Evolutionary conservation across 2,113 vertebrate species (phyloP).

Genomic region (Puntigrus tetrazona): DNA sequence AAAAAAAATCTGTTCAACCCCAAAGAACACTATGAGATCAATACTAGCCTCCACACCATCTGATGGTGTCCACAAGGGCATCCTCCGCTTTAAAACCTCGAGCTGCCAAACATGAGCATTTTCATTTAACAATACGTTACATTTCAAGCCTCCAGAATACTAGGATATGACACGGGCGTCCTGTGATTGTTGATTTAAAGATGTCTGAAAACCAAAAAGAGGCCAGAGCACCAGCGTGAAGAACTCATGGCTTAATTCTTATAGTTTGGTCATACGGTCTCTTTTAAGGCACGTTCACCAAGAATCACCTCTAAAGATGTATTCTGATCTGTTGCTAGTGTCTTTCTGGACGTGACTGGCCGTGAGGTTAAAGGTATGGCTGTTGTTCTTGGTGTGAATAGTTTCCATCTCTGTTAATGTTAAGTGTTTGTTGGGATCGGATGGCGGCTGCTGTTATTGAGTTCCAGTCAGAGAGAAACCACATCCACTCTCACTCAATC

Average conservation of each 20-base stretch:
- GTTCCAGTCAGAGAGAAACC: too few species aligned
- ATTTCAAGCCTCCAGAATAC: background rate
- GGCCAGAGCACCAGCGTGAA: background rate
- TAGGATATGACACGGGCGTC: background rate
- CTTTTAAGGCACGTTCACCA: background rate
- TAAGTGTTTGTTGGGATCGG: too few species aligned
- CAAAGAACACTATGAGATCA: background rate
- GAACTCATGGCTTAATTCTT: background rate
- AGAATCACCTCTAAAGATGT: background rate
- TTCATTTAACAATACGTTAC: background rate
- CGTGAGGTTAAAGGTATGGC: too few species aligned
- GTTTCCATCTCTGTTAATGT: too few species aligned
- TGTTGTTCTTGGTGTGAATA: background rate
- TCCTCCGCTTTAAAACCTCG: background rate
- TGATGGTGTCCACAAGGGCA: background rate
- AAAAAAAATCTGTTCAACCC: background rate
- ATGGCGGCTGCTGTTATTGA: too few species aligned
- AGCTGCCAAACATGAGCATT: background rate
- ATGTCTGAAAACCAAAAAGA: too few species aligned
- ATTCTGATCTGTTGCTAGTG: background rate
- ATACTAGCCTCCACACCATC: too few species aligned
- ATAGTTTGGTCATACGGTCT: background rate
- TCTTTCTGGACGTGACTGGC: background rate
- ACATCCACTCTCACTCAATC: too few species aligned
- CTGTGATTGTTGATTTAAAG: too few species aligned